Evolutionary conservation across 2,113 vertebrate species (phyloP), one percentile per base, ranked within the genome.

Genomic region (Phylloscopus trochilus): DNA sequence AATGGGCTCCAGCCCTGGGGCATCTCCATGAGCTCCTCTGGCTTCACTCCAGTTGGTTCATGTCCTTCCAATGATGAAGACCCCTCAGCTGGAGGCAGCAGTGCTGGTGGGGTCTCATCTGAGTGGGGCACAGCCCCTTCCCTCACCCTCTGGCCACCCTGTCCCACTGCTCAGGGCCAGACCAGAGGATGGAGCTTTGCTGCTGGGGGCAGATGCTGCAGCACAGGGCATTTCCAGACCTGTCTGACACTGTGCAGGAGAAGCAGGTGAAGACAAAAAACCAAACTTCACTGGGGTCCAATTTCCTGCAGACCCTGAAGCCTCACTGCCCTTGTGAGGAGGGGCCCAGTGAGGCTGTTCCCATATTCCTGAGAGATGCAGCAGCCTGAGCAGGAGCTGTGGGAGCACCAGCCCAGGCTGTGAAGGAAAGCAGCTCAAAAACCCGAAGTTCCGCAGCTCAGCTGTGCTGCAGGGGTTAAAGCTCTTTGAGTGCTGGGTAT

Each of bases 11-110:
- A 30, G 33, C 33, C 33, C 18, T 46, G 0, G 21, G 74, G 27
- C 27, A 16, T 0, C 15, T 66, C 52, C 8, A 0, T 23, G 27
- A 0, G 0, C 28, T 39, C 11, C 31, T 74, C 68, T 67, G 44
- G 44, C 6, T 27, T 52, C 0, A 0, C 46, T 68, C 6, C 87
- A 13, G 20, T 13, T 46, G 19, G 15, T n/a, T 52, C 46, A 7
- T 5, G 3, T 30, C 53, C 33, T 39, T 52, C 37, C 28, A 18
- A 0, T 53, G 69, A 8, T 46, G 60, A 10, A 23, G 19, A 24
- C 11, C 9, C 15, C 60, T 20, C 19, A 67, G 44, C 60, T 39
- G 69, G 68, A 39, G 39, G 44, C 59, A 74, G 87, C 28, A 4
- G 15, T 44, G 44, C 37, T 7, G 7, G 13, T 52, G 60, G 19